Base-by-base conservation (phyloP, 2,888 invertebrate species). In the Athalia rosae region DNA sequence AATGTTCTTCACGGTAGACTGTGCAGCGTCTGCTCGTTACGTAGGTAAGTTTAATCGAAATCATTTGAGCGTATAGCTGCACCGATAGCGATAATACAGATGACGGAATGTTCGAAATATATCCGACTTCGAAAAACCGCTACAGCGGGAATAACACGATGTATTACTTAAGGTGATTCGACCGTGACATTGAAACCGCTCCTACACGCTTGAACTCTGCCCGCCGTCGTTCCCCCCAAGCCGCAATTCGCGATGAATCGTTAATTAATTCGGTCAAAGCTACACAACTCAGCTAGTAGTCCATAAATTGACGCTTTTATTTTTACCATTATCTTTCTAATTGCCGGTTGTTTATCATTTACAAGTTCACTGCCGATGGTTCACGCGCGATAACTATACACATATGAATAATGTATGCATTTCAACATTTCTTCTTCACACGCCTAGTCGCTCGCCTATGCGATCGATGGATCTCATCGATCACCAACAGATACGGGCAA, bases 41-140 rank as follows among this genome's bases (percentile, higher is more conserved):
- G 15, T 28, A 69, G 53, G 15, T 48, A 69, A 8, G 0, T 28
- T 71, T 45, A 43, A 71, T 71, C 71, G 11, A 9, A 71, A 13
- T 71, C 43, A 15, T 69, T 56, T 45, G 43, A 58, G 41, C 13
- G 69, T 41, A 43, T 11, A 8, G 53, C 53, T 43, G 43, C 13
- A 43, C 45, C 4, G 13, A 13, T 64, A 71, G 50, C 62, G 15
- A 48, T 13, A 43, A 77, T 59, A n/a, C 58, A 84, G 78, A 81
- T 81, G 43, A 80, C 84, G 6, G 83, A 83, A 76, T 62, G 81
- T 81, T 67, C 64, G n/a, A 15, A 53, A 47, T 67, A 53, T 28
- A 9, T n/a, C 4, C 53, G 6, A 50, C 53, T 69, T 53, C 4
- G 50, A 13, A 28, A 56, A 69, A 56, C 50, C 71, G 13, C 56